Conservation (phyloP, 1,140 invertebrate species). For the Drosophila auraria region DNA sequence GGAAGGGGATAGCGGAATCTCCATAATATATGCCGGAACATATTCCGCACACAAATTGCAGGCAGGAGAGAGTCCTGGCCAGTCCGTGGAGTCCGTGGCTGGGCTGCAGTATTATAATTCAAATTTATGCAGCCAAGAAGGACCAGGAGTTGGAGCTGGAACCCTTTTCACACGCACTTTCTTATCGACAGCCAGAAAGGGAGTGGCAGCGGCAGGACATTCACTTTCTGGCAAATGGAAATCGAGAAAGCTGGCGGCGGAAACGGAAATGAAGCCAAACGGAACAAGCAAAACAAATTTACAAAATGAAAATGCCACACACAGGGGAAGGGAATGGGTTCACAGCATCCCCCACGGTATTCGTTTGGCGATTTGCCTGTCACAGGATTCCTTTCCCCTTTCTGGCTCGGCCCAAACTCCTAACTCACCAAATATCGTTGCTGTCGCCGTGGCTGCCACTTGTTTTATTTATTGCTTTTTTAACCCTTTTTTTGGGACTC, state of each 20-base stretch:
- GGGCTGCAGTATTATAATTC: constrained; percentile 78
- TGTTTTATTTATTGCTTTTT: constrained; percentile 84
- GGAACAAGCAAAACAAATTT: constrained; percentile 83
- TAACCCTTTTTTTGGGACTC: constrained; percentile 78
- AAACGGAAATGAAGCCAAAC: constrained; percentile 82
- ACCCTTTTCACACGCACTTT: constrained; percentile 83
- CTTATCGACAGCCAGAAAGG: constrained; percentile 66
- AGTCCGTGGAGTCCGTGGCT: constrained; percentile 21
- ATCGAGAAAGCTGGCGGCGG: constrained; percentile 43
- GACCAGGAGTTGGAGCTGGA: constrained; percentile 9
- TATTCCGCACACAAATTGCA: constrained; percentile 84
- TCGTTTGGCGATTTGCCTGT: constrained; percentile 83
- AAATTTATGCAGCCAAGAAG: constrained; percentile 76
- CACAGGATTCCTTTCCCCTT: constrained; percentile 44
- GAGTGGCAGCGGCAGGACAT: constrained; percentile 22
- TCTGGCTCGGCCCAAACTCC: constrained; percentile 5
- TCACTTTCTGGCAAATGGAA: constrained; percentile 53
- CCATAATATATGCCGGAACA: constrained; percentile 84
- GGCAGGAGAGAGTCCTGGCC: constrained; percentile 38
- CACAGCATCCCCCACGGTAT: constrained; percentile 69
- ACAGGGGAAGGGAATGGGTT: constrained; percentile 7
- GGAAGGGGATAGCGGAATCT: constrained; percentile 64
- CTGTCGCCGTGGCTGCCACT: constrained; percentile 77
- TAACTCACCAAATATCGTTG: constrained; percentile 72
- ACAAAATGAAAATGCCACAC: constrained; percentile 80